Evolutionary conservation across 2,113 vertebrate species (phyloP), one percentile per base, ranked within the genome.

Genomic region (Garra rufa): DNA sequence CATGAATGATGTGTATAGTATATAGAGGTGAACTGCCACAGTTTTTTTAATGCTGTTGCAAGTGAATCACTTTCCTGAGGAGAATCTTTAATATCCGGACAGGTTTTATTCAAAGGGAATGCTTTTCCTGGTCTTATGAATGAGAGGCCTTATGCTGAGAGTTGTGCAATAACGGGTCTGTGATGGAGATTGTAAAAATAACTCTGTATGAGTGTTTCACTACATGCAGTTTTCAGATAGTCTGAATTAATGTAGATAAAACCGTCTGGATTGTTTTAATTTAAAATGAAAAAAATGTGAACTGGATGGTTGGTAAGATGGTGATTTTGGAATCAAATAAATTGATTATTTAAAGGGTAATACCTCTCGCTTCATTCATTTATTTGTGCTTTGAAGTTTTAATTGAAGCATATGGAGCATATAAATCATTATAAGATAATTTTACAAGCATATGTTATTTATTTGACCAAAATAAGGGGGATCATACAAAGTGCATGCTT

Each of bases 111-210:
- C 3, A 67, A 80, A 67, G 57, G 61, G 59, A 67, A 80, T 11
- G 3, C 6, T 52, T 38, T 52, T 61, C 41, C 17, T 70, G 83
- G 74, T 88, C 83, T 73, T 90, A 75, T 24, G 78, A 83, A 86
- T 88, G 14, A 81, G 88, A 92, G 92, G 93, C 92, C 92, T 94
- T 94, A 91, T 83, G 89, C 90, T 89, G 90, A 92, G 92, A 90
- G 30, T 81, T 90, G 93, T 94, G 93, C 94, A 95, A 94, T 94
- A 94, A 93, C 89, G 24, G 55, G 48, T 76, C 48, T 85, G 69
- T 38, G 43, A 70, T 83, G 86, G 67, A 24, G 85, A 86, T 69
- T 13, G 50, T 73, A 13, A 41, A 76, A 86, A 50, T 73, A 26
- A 69, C 34, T 73, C 74, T 77, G 73, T 82, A 41, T 38, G 74